A percentile compares a stretch with the other conserved stretches of the same genome.
Conservation (phyloP, 2,888 invertebrate species). For the Dione vanillae region DNA sequence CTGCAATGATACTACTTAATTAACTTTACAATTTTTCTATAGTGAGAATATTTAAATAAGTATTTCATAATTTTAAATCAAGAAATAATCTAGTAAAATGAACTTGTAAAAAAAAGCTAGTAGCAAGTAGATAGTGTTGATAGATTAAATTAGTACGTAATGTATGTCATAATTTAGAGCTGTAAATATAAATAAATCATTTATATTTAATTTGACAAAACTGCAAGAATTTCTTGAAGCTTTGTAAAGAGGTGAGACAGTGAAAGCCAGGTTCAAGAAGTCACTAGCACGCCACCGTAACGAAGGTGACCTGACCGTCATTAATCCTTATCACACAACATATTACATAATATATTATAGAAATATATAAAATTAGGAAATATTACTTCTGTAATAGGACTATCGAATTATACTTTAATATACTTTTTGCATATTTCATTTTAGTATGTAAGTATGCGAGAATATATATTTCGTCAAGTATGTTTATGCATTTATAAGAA, state of each 20-base stretch:
- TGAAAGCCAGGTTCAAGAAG: constrained; percentile 79
- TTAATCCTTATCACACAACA: constrained; percentile 65
- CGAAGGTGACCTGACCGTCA: constrained; percentile 54
- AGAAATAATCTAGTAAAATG: constrained; percentile 1
- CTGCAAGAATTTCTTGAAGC: constrained; percentile 53
- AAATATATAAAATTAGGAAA: constrained; percentile 12
- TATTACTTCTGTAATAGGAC: constrained; percentile 4
- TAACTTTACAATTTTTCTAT: background rate
- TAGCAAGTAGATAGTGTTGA: background rate
- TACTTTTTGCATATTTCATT: background rate
- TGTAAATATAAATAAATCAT: constrained; percentile 13
- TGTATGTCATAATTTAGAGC: background rate
- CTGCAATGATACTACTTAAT: background rate
- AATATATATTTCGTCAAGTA: background rate
- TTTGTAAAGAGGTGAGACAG: constrained; percentile 58
- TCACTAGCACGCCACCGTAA: constrained; percentile 58
- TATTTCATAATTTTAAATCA: background rate
- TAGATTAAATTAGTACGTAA: background rate
- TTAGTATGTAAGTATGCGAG: background rate
- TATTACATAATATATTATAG: constrained; percentile 24
- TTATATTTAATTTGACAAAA: constrained; percentile 49
- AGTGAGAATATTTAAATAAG: background rate
- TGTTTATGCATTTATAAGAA: constrained; percentile 6
- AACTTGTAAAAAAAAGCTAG: no score
- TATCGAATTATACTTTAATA: background rate